Conservation (phyloP, 92 coral and sea anemone species). For the Porites divaricata region DNA sequence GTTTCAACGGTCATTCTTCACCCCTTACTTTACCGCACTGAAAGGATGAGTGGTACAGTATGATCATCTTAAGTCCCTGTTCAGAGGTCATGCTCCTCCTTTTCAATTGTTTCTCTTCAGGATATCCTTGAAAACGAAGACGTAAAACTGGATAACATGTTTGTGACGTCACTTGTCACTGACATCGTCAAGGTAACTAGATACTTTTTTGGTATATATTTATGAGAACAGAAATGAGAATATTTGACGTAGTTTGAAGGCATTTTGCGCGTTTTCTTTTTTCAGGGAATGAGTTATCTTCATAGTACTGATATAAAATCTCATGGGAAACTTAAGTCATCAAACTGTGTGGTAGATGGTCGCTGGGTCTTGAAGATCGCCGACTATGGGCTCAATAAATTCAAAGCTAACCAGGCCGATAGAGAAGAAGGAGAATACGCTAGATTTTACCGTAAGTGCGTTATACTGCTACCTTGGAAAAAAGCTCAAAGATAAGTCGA, state of each 20-base stretch:
- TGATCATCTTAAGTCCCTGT: neutral
- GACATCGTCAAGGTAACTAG: slow-evolving; percentile 90
- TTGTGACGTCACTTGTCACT: slow-evolving; percentile 83
- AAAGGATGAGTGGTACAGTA: too few relatives aligned
- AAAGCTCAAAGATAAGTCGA: too few relatives aligned
- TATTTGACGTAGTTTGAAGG: neutral
- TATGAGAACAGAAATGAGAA: neutral
- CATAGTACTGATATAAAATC: slow-evolving; percentile 92
- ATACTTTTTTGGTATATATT: neutral
- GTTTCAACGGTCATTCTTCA: too few relatives aligned
- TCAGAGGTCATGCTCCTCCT: too few relatives aligned
- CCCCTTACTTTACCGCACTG: too few relatives aligned
- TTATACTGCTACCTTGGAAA: neutral
- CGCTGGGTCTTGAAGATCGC: slow-evolving; percentile 97
- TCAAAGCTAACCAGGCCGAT: slow-evolving; percentile 80
- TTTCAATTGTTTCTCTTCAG: slow-evolving; percentile 26
- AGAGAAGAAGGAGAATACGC: slow-evolving; percentile 86
- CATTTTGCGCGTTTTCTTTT: neutral
- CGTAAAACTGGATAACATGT: slow-evolving; percentile 94
- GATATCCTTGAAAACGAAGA: slow-evolving; percentile 96
- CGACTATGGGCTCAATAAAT: slow-evolving; percentile 89
- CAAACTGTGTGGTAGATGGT: slow-evolving; percentile 97
- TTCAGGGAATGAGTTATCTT: slow-evolving; percentile 92
- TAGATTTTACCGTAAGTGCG: slow-evolving; percentile 74
- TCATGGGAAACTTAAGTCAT: slow-evolving; percentile 90